Conservation (phyloP, 2,888 invertebrate species). For the Eristalis tenax region DNA sequence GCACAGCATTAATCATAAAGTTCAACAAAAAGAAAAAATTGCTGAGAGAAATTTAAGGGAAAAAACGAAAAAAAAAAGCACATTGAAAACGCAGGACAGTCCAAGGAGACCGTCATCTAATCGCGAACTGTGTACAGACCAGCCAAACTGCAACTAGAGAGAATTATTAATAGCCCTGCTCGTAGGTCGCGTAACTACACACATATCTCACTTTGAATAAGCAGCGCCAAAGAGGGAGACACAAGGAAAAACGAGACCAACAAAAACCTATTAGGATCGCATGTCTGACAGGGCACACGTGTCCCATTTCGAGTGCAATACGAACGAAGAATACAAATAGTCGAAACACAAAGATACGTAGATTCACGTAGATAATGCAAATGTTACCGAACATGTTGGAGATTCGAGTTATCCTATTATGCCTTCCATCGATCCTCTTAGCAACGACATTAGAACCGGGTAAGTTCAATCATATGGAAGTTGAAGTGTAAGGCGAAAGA, state of each 20-base stretch:
- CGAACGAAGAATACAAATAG: slow-evolving; percentile 59
- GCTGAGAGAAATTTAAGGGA: slow-evolving; percentile 13
- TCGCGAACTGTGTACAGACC: slow-evolving; percentile 19
- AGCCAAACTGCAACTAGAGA: slow-evolving; percentile 17
- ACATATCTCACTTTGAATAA: slow-evolving; percentile 50
- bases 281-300: slow-evolving; percentile 61
- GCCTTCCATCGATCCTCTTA: slow-evolving; percentile 81
- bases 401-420: slow-evolving; percentile 80
- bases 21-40: slow-evolving; percentile 27
- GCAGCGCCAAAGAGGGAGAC: not conserved
- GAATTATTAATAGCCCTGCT: slow-evolving; percentile 34
- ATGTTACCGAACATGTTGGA: slow-evolving; percentile 81
- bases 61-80: not conserved
- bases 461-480: slow-evolving; percentile 73
- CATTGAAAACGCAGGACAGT: not conserved
- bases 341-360: slow-evolving; percentile 29
- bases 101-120: slow-evolving; percentile 27
- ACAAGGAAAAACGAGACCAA: not conserved
- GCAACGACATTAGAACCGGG: slow-evolving; percentile 82
- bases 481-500: not conserved
- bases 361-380: slow-evolving; percentile 74
- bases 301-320: slow-evolving; percentile 48
- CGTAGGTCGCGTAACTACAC: slow-evolving; percentile 49
- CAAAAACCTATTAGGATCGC: slow-evolving; percentile 52
- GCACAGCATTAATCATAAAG: slow-evolving; percentile 68